Conservation (phyloP, 2,888 invertebrate species). For the Lasius fuliginosus region DNA sequence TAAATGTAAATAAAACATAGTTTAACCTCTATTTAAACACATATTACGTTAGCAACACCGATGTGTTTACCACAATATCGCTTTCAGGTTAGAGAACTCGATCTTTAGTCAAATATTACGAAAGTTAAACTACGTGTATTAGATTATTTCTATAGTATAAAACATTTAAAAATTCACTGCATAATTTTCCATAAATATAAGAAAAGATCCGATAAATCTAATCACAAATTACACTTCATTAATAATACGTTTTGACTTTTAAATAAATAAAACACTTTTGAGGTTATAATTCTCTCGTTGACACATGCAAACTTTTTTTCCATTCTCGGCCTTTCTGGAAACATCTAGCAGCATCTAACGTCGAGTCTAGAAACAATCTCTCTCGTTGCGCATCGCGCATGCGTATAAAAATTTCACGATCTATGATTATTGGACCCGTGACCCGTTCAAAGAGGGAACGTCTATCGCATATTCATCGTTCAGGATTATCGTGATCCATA, state of each 20-base stretch:
- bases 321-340: too few relatives aligned
- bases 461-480: neutral
- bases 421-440: too few relatives aligned
- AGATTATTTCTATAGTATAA: neutral
- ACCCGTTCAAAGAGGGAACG: too few relatives aligned
- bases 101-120: too few relatives aligned
- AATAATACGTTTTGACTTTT: neutral
- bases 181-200: neutral
- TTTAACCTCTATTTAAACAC: neutral
- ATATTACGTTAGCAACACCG: neutral
- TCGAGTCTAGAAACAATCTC: too few relatives aligned
- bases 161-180: neutral
- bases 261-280: neutral
- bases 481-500: slow-evolving; percentile 12
- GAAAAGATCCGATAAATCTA: neutral
- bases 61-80: neutral
- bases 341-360: too few relatives aligned
- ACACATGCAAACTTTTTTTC: too few relatives aligned
- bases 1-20: neutral
- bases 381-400: too few relatives aligned
- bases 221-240: neutral
- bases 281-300: too few relatives aligned
- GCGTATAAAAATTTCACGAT: too few relatives aligned
- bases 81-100: neutral
- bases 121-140: neutral